Percentiles rank a stretch among this genome's conserved stretches.
Conservation (phyloP, 2,797 vertebrate genomes). For the Myotis vivesi region DNA sequence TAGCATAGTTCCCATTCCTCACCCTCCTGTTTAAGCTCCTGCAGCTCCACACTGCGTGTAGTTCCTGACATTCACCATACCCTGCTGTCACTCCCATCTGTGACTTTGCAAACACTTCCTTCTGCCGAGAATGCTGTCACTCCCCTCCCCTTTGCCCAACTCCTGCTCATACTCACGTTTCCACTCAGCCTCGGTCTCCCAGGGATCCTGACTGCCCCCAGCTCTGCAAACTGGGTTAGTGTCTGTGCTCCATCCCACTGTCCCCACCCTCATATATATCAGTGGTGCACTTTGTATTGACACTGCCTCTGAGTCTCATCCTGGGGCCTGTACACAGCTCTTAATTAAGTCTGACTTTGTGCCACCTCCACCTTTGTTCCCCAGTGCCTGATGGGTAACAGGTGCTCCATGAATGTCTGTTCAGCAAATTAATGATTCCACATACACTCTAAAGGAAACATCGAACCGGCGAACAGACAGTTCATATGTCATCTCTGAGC, state of each 20-base stretch:
- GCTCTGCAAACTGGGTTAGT: conserved; percentile 27
- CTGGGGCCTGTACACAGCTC: not conserved
- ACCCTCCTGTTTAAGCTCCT: not conserved
- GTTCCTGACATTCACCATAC: not conserved
- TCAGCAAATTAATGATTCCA: not conserved
- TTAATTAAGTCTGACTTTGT: not conserved
- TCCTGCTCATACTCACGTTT: conserved; percentile 9
- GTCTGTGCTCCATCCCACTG: not conserved
- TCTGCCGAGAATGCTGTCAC: not conserved
- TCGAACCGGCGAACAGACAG: not conserved
- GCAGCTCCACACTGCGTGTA: not conserved
- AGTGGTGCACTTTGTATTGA: not conserved
- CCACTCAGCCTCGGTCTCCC: not conserved
- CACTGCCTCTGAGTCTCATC: not conserved
- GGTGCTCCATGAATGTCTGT: conserved; percentile 19
- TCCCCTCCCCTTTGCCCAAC: not conserved
- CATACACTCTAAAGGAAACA: not conserved
- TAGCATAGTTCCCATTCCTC: not conserved
- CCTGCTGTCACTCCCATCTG: conserved; percentile 26
- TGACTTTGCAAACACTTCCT: conserved; percentile 32
- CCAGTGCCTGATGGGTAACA: not conserved
- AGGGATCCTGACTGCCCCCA: not conserved
- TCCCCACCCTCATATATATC: not conserved
- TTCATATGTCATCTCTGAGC: not conserved
- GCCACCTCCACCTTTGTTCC: not conserved